These are phyloP conservation scores for Cremastobaeus sp. DNA, from an alignment of 2,888 invertebrate genomes.

Conservation along the genomic window DNA sequence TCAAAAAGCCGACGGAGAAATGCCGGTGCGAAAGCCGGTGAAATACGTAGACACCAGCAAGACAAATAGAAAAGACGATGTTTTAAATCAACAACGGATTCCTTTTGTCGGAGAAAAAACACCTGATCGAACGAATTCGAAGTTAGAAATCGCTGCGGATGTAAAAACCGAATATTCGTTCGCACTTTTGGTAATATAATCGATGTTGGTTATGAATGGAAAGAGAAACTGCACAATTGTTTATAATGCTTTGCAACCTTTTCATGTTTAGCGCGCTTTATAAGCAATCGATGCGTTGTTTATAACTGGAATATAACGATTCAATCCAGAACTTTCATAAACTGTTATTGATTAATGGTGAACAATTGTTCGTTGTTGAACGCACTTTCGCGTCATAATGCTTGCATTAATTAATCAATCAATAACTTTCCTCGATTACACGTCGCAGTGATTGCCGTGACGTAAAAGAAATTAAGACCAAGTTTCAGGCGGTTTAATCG, in stretches of 20 bases:
- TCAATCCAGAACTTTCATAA: conserved; percentile 27
- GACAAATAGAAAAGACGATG: conserved; percentile 1
- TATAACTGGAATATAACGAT: conserved; percentile 19
- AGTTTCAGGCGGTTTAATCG: no score
- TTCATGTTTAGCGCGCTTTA: background rate
- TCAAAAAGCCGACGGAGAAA: conserved; percentile 15
- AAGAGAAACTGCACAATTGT: no score
- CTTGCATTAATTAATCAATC: conserved; percentile 37
- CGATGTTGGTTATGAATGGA: no score
- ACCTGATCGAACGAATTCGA: no score
- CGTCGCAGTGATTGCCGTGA: background rate
- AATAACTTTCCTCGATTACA: conserved; percentile 10
- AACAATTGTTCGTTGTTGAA: conserved; percentile 45
- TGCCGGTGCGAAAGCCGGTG: conserved; percentile 1
- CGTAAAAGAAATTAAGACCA: conserved; percentile 18
- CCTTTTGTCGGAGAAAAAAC: no score
- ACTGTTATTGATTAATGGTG: conserved; percentile 44
- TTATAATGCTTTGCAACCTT: no score
- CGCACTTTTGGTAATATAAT: no score
- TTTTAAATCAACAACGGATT: background rate
- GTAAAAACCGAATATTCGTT: no score
- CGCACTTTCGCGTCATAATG: conserved; percentile 28
- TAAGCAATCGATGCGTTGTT: conserved; percentile 5
- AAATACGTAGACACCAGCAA: conserved; percentile 8
- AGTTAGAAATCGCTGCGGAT: no score